Evolutionary conservation across 35 echinoderm and acorn worm genomes (phyloP).

Genomic region (Heliocidaris tuberculata): DNA sequence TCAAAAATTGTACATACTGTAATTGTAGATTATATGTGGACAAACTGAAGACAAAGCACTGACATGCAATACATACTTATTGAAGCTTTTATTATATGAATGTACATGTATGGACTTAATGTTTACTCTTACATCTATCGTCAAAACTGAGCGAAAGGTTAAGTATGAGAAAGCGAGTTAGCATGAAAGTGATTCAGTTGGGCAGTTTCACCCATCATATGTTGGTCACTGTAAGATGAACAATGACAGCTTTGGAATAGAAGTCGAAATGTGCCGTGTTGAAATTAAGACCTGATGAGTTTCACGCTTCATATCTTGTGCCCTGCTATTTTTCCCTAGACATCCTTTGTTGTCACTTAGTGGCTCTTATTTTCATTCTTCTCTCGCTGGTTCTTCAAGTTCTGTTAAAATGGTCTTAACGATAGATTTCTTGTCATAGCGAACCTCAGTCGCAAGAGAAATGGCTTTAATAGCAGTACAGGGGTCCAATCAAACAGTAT

Average conservation of each 20-base stretch:
- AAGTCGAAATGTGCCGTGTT: too few species aligned
- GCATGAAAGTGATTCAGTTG: background rate
- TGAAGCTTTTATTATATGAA: background rate
- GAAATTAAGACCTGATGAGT: too few species aligned
- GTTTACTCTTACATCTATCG: background rate
- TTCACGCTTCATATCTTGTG: background rate
- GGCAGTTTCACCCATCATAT: background rate
- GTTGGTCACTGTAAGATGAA: background rate
- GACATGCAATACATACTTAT: slow-evolving; percentile 32
- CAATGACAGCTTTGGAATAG: background rate
- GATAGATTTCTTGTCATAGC: background rate
- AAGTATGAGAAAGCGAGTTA: background rate
- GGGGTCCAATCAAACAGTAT: too few species aligned
- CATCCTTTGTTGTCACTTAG: background rate
- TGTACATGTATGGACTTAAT: background rate
- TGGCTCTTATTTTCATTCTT: background rate
- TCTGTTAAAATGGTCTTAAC: background rate
- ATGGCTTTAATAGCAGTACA: background rate
- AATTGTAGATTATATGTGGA: slow-evolving; percentile 41
- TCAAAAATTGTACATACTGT: slow-evolving; percentile 29
- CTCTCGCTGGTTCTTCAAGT: background rate
- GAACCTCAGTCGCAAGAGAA: background rate
- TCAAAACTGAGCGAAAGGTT: background rate
- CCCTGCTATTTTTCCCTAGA: background rate
- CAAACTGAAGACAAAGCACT: background rate